Evolutionary conservation across 2,888 invertebrate genomes (phyloP), one percentile per base, ranked within the genome.

Genomic region (Nomada ferruginata): DNA sequence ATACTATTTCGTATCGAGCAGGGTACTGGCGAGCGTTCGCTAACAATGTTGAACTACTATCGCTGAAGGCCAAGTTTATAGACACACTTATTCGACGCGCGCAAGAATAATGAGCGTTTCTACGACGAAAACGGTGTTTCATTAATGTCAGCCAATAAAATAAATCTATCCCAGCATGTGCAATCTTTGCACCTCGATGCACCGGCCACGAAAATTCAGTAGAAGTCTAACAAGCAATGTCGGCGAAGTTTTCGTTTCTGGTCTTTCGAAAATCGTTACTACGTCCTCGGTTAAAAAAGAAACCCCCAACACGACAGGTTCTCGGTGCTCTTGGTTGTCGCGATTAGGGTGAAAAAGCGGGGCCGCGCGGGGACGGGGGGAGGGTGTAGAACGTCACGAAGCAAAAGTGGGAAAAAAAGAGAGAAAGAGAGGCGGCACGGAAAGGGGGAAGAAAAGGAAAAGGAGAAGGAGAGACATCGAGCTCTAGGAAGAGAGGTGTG

Each of bases 221-320:
- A 0, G 9, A 36, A 36, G 7, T 13, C 7, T 2, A 10, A 18
- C 10, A 9, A 10, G 10, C 59, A 59, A 29, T 11, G 29, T 13
- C 29, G 53, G 53, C 23, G 63, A 79, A 74, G 52, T 75, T 65
- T 60, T 29, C 59, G 53, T 76, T 66, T 11, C 70, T 42, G 50
- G 42, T 61, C 55, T 61, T 77, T 47, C 50, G 65, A 78, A 82
- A 80, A 82, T 80, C 79, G 69, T 79, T 75, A 79, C 36, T 59
- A 26, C 61, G 36, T 26, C 3, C 36, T 44, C 20, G 42, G 36
- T 3, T n/a, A n/a, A 15, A 64, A 64, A 79, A 18, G n/a, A 59
- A 59, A 79, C 36, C 36, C 36, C 36, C 7, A 7, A 36, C 7
- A 7, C 5, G 36, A 7, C 36, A 50, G 26, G 52, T 47, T 23